phyloP scores from a whole-genome alignment of 37 sponge, comb jelly and placozoan genomes.

The Tethya wilhelma region DNA sequence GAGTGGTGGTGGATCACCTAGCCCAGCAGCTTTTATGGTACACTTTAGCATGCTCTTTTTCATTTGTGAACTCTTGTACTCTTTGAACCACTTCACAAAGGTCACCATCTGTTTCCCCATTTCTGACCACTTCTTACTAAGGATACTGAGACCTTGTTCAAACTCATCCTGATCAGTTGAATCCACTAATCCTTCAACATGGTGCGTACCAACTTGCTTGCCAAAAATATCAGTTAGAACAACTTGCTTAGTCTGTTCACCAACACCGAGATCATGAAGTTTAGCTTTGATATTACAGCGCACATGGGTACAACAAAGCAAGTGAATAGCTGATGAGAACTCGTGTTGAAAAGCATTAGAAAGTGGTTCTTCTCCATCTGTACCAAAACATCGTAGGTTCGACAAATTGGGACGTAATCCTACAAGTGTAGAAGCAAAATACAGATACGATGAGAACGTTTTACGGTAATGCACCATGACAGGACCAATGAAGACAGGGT shows the following conservation, averaged over 20 bases:
- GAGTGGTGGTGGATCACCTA: constrained; percentile 31
- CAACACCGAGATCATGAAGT: not conserved
- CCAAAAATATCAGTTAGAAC: constrained; percentile 45
- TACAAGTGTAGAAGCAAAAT: constrained; percentile 45
- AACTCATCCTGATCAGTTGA: not conserved
- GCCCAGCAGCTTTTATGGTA: constrained; percentile 21
- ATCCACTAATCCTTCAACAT: constrained; percentile 49
- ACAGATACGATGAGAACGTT: constrained; percentile 40
- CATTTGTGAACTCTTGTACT: constrained; percentile 20
- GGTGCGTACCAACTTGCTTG: constrained; percentile 11
- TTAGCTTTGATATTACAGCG: constrained; percentile 41
- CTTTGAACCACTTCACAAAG: constrained; percentile 3
- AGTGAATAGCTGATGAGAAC: constrained; percentile 13
- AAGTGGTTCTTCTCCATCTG: constrained; percentile 49
- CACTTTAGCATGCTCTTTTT: constrained; percentile 29
- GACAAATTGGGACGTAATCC: constrained; percentile 43
- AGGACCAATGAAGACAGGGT: constrained; percentile 4
- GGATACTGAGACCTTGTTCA: not conserved
- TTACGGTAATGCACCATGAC: constrained; percentile 3
- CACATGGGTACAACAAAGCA: constrained; percentile 52
- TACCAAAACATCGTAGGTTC: constrained; percentile 40
- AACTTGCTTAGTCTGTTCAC: not conserved
- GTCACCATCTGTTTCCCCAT: not conserved
- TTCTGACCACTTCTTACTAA: constrained; percentile 1
- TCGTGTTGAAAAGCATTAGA: constrained; percentile 32